phyloP scores from a whole-genome alignment of 1,140 invertebrate genomes.

The Drosophila tristis region DNA sequence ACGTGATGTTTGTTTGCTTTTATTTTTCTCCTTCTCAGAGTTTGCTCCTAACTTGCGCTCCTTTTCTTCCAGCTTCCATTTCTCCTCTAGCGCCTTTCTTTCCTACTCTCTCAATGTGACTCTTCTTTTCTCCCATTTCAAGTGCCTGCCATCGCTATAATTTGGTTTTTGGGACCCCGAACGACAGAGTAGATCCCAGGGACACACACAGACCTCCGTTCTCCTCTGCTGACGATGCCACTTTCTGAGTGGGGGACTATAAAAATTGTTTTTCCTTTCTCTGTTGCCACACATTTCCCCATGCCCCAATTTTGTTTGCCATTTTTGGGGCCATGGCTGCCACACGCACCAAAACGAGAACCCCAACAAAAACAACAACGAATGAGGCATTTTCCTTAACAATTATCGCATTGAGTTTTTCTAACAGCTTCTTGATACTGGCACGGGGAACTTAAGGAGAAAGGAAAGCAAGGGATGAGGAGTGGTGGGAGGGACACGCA shows the following conservation, averaged over 20 bases:
- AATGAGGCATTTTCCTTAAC: conserved; percentile 39
- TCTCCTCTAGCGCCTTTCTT: no score
- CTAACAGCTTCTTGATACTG: conserved; percentile 22
- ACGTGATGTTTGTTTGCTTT: conserved; percentile 20
- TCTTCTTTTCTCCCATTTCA: background rate
- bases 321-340: conserved; percentile 57
- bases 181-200: no score
- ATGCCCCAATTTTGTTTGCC: conserved; percentile 18
- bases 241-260: conserved; percentile 61
- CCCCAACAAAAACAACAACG: conserved; percentile 12
- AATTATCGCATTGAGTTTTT: conserved; percentile 67
- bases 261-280: conserved; percentile 55
- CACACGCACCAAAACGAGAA: conserved; percentile 42
- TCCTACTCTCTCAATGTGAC: no score
- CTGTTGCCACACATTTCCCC: conserved; percentile 7
- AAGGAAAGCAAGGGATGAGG: background rate
- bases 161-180: conserved; percentile 25
- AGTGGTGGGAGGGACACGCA: conserved; percentile 21
- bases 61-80: background rate
- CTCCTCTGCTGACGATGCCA: conserved; percentile 70
- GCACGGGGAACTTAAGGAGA: background rate
- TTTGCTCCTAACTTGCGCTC: background rate
- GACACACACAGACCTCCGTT: conserved; percentile 13
- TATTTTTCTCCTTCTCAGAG: conserved; percentile 21
- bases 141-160: conserved; percentile 29